A percentile compares a stretch with the other conserved stretches of the same genome.
phyloP scores from a whole-genome alignment of 2,797 vertebrate genomes.

The Hirundo rustica region DNA sequence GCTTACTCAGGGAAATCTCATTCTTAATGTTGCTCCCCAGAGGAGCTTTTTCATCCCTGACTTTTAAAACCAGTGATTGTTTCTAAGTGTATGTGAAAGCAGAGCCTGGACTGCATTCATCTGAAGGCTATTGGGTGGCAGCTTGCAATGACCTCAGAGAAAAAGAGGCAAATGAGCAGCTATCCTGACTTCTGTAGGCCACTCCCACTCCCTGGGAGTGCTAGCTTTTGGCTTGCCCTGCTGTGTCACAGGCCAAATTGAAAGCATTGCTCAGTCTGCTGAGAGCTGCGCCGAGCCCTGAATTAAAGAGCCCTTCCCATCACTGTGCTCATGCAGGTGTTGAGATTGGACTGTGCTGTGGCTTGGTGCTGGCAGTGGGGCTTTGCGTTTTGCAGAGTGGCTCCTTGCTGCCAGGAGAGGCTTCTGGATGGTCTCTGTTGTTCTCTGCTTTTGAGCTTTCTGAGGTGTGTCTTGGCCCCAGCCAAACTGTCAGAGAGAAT shows the following conservation, averaged over 20 bases:
- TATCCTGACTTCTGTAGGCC: not conserved
- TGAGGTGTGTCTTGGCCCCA: not conserved
- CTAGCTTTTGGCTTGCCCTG: not conserved
- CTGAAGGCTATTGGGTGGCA: not conserved
- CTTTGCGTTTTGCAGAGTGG: not conserved
- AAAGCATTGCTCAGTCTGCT: not conserved
- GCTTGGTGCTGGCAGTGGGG: not conserved
- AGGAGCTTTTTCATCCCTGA: not conserved
- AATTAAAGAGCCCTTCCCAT: not conserved
- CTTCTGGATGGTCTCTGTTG: not conserved
- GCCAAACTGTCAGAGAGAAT: not conserved
- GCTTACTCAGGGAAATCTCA: constrained; percentile 50
- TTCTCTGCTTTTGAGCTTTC: not conserved
- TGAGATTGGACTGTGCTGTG: not conserved
- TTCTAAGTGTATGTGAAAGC: not conserved
- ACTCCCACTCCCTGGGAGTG: not conserved
- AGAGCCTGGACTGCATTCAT: not conserved
- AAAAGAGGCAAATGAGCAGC: not conserved
- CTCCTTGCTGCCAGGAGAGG: not conserved
- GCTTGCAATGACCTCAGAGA: not conserved
- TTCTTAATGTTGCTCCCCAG: not conserved
- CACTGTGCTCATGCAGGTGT: not conserved
- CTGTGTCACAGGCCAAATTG: not conserved
- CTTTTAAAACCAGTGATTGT: not conserved
- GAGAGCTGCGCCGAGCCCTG: not conserved